Conservation (phyloP, 2,113 vertebrate species). For the Podarcis muralis region DNA sequence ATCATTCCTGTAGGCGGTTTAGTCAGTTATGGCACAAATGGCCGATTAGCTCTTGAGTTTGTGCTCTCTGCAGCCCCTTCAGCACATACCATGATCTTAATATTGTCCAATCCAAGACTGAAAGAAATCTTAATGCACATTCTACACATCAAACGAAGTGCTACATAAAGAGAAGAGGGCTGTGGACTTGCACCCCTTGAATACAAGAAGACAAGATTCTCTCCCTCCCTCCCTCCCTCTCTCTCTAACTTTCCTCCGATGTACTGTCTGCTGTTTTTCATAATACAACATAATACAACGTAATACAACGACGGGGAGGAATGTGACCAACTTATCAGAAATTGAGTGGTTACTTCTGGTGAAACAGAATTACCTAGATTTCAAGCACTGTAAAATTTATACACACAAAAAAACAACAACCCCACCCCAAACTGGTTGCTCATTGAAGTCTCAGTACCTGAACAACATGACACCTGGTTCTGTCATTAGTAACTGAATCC, state of each 20-base stretch:
- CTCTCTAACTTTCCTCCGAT: no score
- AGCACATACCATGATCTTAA: constrained; percentile 38
- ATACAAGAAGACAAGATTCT: neutral
- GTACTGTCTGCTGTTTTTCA: no score
- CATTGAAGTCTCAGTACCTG: neutral
- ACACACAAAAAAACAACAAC: neutral
- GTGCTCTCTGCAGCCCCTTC: constrained; percentile 4
- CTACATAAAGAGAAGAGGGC: neutral
- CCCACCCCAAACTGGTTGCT: neutral
- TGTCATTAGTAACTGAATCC: neutral
- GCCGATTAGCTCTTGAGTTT: constrained; percentile 7
- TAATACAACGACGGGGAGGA: no score
- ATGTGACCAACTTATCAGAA: no score
- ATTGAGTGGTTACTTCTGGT: no score
- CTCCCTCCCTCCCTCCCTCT: neutral
- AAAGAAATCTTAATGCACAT: neutral
- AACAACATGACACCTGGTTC: neutral
- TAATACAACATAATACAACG: no score
- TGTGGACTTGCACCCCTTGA: neutral
- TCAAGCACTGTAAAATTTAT: neutral
- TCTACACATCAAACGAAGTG: neutral
- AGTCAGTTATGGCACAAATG: no score
- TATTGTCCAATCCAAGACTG: constrained; percentile 43
- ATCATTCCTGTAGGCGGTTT: accelerated
- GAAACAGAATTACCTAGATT: neutral